Percentiles rank a stretch among this genome's conserved stretches.
These are phyloP conservation scores for Sandelia bainsii DNA, from an alignment of 2,797 vertebrate species.

Conservation along the genomic window DNA sequence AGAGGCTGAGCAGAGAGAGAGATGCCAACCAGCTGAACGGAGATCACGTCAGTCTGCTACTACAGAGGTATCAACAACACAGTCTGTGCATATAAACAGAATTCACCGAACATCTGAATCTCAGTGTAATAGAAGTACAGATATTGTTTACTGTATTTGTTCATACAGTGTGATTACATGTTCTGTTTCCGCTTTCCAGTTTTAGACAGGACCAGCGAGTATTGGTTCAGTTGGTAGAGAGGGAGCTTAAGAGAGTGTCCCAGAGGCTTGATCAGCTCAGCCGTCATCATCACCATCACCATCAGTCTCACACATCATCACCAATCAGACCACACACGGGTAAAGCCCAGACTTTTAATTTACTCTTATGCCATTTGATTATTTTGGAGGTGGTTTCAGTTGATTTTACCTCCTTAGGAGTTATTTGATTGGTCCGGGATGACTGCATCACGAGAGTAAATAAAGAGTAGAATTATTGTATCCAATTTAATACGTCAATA, in stretches of 20 bases:
- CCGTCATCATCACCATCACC: slow-evolving; percentile 39
- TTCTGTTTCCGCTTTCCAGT: slow-evolving; percentile 46
- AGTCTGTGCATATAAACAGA: background rate
- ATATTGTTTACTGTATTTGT: background rate
- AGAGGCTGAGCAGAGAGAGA: slow-evolving; percentile 70
- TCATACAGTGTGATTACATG: background rate
- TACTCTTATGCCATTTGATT: background rate
- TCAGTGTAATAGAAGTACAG: background rate
- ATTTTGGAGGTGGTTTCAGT: background rate
- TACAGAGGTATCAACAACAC: slow-evolving; percentile 68
- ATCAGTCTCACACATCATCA: slow-evolving; percentile 22
- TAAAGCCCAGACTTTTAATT: slow-evolving; percentile 14
- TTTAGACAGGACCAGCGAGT: slow-evolving; percentile 74
- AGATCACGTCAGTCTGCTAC: slow-evolving; percentile 66
- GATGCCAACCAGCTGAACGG: slow-evolving; percentile 49
- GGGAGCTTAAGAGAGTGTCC: slow-evolving; percentile 75
- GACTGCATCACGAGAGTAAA: background rate
- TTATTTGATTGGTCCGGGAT: background rate
- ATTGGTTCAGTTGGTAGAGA: slow-evolving; percentile 69
- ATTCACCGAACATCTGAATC: background rate
- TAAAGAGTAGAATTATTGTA: background rate
- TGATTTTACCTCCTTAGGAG: background rate
- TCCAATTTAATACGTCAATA: background rate
- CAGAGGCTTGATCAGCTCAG: slow-evolving; percentile 75
- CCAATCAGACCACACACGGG: slow-evolving; percentile 45